Evolutionary conservation across 2,113 vertebrate genomes (phyloP).

Genomic region (Aramus guarauna): DNA sequence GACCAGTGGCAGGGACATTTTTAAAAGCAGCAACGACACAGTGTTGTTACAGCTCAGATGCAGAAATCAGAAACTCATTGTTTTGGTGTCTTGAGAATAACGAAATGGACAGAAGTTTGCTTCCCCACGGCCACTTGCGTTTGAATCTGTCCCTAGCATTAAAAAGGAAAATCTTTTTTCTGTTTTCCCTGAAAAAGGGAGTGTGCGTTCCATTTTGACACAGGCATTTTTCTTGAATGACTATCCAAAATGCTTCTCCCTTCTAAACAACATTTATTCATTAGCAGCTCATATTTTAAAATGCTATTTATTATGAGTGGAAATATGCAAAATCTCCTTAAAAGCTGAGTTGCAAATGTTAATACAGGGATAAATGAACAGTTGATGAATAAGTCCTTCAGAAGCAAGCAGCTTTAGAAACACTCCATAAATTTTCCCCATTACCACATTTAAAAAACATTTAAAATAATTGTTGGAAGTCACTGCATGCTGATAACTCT

Average conservation of each 20-base stretch:
- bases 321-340: conserved; percentile 9
- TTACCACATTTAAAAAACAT: conserved; percentile 65
- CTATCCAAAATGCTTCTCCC: background rate
- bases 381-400: conserved; percentile 66
- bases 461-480: conserved; percentile 65
- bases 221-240: background rate
- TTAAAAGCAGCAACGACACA: background rate
- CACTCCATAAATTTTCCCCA: conserved; percentile 56
- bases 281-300: conserved; percentile 29
- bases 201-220: background rate
- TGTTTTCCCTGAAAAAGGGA: background rate
- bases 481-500: conserved; percentile 60
- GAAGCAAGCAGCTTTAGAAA: conserved; percentile 47
- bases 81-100: background rate
- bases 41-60: background rate
- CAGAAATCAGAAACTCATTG: background rate
- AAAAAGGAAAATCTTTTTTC: background rate
- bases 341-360: conserved; percentile 56
- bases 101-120: background rate
- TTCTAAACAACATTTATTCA: background rate
- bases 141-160: background rate
- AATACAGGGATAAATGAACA: conserved; percentile 55
- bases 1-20: background rate
- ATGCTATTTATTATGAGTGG: conserved; percentile 36
- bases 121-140: background rate